Conservation (phyloP, 2,888 invertebrate genomes). For the Rhyacophila evoluta region DNA sequence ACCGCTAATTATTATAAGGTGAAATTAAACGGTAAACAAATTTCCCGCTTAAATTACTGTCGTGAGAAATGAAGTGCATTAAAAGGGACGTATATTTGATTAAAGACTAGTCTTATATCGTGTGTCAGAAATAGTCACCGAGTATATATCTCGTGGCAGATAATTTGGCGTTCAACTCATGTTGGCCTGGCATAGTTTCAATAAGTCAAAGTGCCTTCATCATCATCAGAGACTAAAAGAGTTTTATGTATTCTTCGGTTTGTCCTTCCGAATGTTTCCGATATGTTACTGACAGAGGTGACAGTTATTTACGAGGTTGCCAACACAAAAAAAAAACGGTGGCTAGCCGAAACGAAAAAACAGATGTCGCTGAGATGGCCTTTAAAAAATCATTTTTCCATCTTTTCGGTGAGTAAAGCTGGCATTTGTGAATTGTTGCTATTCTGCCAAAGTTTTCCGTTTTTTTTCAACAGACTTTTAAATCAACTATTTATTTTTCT, state of each 20-base stretch:
- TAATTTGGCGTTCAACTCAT: background rate
- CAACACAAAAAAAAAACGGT: background rate
- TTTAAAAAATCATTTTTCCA: background rate
- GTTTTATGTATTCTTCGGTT: background rate
- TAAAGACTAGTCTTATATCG: too few relatives aligned
- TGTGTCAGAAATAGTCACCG: background rate
- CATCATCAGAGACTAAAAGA: background rate
- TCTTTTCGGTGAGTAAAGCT: background rate
- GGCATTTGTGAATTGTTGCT: background rate
- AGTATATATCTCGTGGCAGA: background rate
- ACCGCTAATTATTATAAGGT: too few relatives aligned
- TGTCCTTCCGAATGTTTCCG: background rate
- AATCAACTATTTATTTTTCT: too few relatives aligned
- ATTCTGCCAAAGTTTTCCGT: background rate
- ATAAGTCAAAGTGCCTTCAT: background rate
- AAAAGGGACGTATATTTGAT: too few relatives aligned
- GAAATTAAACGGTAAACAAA: too few relatives aligned
- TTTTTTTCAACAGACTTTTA: too few relatives aligned
- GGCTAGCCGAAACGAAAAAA: background rate
- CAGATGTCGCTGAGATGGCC: background rate
- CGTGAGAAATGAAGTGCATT: too few relatives aligned
- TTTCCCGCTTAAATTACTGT: too few relatives aligned
- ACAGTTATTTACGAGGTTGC: background rate
- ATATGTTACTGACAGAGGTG: background rate
- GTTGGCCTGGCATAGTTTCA: conserved; percentile 5